phyloP scores from a whole-genome alignment of 2,888 invertebrate genomes.

The Axea sp. region DNA sequence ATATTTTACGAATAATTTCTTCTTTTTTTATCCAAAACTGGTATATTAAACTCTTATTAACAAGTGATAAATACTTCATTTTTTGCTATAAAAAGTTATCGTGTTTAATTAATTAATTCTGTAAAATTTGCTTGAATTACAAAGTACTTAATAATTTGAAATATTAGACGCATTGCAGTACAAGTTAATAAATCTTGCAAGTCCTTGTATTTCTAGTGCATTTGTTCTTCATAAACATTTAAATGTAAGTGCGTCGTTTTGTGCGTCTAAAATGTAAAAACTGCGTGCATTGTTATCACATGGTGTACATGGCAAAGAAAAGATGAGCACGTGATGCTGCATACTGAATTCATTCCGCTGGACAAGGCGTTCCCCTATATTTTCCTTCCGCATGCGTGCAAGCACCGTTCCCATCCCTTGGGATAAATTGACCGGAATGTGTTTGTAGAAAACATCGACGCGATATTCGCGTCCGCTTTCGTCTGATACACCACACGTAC shows the following conservation, averaged over 20 bases:
- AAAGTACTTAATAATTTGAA: too few species aligned
- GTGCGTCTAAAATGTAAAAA: constrained; percentile 21
- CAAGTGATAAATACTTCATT: too few species aligned
- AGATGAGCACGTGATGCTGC: constrained; percentile 68
- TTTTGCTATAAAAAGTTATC: too few species aligned
- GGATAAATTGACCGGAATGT: constrained; percentile 78
- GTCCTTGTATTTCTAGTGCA: too few species aligned
- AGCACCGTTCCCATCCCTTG: constrained; percentile 69
- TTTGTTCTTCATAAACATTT: too few species aligned
- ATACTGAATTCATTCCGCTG: constrained; percentile 76
- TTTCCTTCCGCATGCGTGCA: constrained; percentile 39
- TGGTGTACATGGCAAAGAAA: constrained; percentile 9
- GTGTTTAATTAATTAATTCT: too few species aligned
- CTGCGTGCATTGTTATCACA: constrained; percentile 13
- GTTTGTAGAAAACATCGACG: constrained; percentile 77
- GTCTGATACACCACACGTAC: constrained; percentile 18
- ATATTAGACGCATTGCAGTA: too few species aligned
- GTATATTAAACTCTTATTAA: too few species aligned
- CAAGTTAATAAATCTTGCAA: too few species aligned
- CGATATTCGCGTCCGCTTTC: constrained; percentile 54
- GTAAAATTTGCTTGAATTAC: too few species aligned
- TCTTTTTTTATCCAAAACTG: too few species aligned
- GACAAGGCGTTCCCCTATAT: constrained; percentile 70
- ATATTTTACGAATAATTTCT: too few species aligned
- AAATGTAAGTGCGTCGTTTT: constrained; percentile 2